Base-by-base conservation (phyloP, 1,140 invertebrate genomes). In the Lordiphosa clarofinis region DNA sequence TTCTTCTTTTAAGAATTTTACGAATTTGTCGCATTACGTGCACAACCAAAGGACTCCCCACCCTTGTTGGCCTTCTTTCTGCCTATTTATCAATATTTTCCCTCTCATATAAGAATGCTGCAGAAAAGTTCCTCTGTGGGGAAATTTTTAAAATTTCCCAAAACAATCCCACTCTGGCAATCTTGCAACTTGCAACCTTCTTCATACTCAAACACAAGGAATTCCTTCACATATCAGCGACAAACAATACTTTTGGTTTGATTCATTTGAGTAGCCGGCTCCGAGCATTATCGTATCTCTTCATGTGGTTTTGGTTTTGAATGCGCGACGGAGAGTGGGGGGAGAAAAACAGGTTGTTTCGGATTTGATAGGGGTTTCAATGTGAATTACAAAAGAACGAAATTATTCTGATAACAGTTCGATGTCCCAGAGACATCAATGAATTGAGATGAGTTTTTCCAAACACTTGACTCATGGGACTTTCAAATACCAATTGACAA, bases 391-490 rank as follows among this genome's bases (percentile, higher is more conserved):
- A 38, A 47, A 66, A 31, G 28, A 36, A 13, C 38, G 55, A 53
- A 59, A 65, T 62, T 54, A 55, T 70, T 74, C 57, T 55, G 38
- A 44, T 35, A 42, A 56, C 50, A 56, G 73, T 59, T 74, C 70
- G 56, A 58, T 68, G 58, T 44, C 62, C 68, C 19, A 53, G 36
- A 13, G 38, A 40, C 37, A 46, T 56, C 13, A 62, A 57, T 57
- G 40, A 61, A 31, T n/a, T 21, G 21, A n/a, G 21, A 46, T 46
- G 24, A 53, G 39, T 50, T 55, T 66, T 57, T 58, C 39, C 49
- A 59, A 60, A 39, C 67, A 72, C 68, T 75, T 75, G 66, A 71
- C 48, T 76, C 66, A 76, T 68, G 43, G 48, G 19, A 47, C 39
- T 21, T 40, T 21, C 33, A 54, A 39, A 50, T 37, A 31, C 19